phyloP scores from a whole-genome alignment of 2,888 invertebrate species.

The Drosophila kuntzei region DNA sequence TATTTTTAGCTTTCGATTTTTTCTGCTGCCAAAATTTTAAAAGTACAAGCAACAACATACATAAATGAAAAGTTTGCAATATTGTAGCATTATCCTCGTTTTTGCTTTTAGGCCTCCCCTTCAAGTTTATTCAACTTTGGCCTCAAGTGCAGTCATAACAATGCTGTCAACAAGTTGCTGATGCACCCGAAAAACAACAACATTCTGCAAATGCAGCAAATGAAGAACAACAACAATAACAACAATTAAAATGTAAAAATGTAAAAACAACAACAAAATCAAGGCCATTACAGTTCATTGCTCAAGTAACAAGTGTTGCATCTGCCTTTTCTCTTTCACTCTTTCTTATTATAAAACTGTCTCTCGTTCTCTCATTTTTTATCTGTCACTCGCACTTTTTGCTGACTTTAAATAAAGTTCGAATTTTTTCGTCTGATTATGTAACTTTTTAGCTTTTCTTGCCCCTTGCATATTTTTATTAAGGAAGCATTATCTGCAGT shows the following conservation, averaged over 20 bases:
- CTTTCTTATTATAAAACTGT: too few species aligned
- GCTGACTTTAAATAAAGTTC: neutral
- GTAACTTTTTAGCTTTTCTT: constrained; percentile 3
- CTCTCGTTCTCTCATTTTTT: too few species aligned
- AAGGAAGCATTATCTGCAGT: too few species aligned
- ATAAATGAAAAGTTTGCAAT: neutral
- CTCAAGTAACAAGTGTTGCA: constrained; percentile 45
- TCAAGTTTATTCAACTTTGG: constrained; percentile 46
- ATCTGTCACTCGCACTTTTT: too few species aligned
- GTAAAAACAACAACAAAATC: constrained; percentile 15
- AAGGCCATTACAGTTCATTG: constrained; percentile 47
- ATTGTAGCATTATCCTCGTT: constrained; percentile 10
- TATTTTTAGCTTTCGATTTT: constrained; percentile 45
- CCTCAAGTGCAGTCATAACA: constrained; percentile 15
- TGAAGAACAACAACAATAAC: constrained; percentile 17
- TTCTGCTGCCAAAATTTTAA: constrained; percentile 33
- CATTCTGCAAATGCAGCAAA: constrained; percentile 32
- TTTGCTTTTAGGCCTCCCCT: neutral
- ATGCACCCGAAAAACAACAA: constrained; percentile 16
- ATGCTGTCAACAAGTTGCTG: constrained; percentile 26
- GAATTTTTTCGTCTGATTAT: constrained; percentile 11
- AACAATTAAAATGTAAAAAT: constrained; percentile 16
- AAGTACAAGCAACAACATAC: neutral
- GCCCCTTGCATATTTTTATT: constrained; percentile 1
- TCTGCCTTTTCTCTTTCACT: neutral